A percentile compares a stretch with the other conserved stretches of the same genome.
These are phyloP conservation scores for Coilia nasus DNA, from an alignment of 2,797 vertebrate genomes.

Conservation along the genomic window DNA sequence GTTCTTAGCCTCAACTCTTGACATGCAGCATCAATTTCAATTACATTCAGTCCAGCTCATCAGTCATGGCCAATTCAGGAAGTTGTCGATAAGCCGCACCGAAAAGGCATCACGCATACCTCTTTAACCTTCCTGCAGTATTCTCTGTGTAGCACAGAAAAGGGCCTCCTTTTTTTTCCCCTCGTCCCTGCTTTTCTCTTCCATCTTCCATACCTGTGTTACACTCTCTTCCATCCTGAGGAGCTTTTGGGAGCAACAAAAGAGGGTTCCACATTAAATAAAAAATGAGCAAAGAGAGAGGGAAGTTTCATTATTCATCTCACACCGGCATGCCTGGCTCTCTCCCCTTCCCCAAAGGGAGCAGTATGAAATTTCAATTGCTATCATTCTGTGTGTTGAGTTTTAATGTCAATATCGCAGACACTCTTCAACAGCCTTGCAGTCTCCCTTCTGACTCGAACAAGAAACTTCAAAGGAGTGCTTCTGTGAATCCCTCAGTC, in stretches of 20 bases:
- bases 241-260: constrained; percentile 73
- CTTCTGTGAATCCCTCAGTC: constrained; percentile 77
- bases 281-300: constrained; percentile 74
- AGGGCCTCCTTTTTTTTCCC: constrained; percentile 55
- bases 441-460: constrained; percentile 78
- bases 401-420: constrained; percentile 84
- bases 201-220: constrained; percentile 65
- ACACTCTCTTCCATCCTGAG: constrained; percentile 56
- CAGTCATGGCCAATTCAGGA: background rate
- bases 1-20: background rate
- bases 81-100: constrained; percentile 56
- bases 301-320: constrained; percentile 80
- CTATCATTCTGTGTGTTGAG: constrained; percentile 82
- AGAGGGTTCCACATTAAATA: constrained; percentile 77
- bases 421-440: constrained; percentile 73
- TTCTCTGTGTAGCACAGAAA: constrained; percentile 57
- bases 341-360: constrained; percentile 73
- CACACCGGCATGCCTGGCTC: constrained; percentile 75
- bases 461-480: constrained; percentile 80
- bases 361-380: constrained; percentile 82
- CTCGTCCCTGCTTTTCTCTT: background rate
- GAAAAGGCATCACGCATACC: constrained; percentile 59
- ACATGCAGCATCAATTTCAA: constrained; percentile 1
- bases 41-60: constrained; percentile 20
- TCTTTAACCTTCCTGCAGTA: constrained; percentile 68